Evolutionary conservation across 1,140 invertebrate species (phyloP), one percentile per base, ranked within the genome.

Genomic region (Sinonovacula constricta): DNA sequence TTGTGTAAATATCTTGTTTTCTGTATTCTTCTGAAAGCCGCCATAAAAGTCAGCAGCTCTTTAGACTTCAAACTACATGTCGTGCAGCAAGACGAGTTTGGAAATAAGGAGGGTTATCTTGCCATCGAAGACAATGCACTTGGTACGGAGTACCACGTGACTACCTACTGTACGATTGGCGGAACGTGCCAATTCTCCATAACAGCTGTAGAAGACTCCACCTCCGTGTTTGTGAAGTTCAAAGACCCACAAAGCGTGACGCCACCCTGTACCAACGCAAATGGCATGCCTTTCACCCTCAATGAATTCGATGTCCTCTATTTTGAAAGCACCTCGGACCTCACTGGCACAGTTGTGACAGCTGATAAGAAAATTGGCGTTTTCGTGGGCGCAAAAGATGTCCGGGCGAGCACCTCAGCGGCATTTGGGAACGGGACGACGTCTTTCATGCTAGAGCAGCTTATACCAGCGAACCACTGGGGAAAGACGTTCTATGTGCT

Each of bases 81-180:
- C 4, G 26, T 30, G 30, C 57, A 63, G 15, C 15, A 4, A 3
- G 31, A 31, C 22, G 0, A 22, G 0, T n/a, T 4, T 18, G 74
- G 53, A 30, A 1, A 12, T 2, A 18, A 7, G 1, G 75, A 78
- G 2, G 66, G 65, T 1, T 78, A 78, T 28, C 34, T 62, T 12
- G 75, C 59, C 22, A 69, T 69, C 28, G 30, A 54, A 24, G 66
- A 78, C 33, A 39, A 68, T 10, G 22, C 60, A 15, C 59, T 78
- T 30, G 75, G 75, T 0, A 60, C 26, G n/a, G 75, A 78, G 33
- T 78, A 78, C 26, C 70, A 69, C 31, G 56, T 78, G 12, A 31
- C 45, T 22, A 78, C 75, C 2, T 78, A 69, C n/a, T 78, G 75
- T 69, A 36, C 65, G n/a, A n/a, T 78, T 3, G 66, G 66, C 4